Evolutionary conservation across 1,140 invertebrate genomes (phyloP), one percentile per base, ranked within the genome.

Genomic region (Monochamus saltuarius): DNA sequence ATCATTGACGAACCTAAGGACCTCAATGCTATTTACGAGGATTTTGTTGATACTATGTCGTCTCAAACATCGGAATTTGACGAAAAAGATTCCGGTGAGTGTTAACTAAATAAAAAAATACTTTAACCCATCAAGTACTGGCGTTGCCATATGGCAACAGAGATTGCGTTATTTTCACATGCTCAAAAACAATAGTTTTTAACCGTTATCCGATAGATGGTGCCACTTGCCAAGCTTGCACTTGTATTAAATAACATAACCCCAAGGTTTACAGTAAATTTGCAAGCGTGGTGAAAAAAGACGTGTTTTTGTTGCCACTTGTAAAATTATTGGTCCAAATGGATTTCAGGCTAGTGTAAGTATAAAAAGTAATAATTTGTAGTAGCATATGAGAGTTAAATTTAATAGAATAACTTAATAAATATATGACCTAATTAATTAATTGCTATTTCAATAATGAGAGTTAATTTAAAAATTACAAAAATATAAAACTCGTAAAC

Each of bases 301-400:
- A 8, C 7, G 7, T 38, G 7, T 38, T 8, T 7, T 38, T 7
- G n/a, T 7, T 38, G 37, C 7, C n/a, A 38, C n/a, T 38, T 38
- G 37, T n/a, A 8, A n/a, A 38, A 7, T 7, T n/a, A 38, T n/a
- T n/a, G n/a, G n/a, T n/a, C n/a, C n/a, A 38, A 38, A 38, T 38
- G 37, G 37, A 38, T 38, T 8, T 38, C 7, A 38, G 16, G n/a
- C 16, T 43, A 7, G 16, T 43, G 4, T 43, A 43, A 43, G 40
- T 43, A n/a, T 16, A 43, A 43, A 6, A 43, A 43, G 40, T 43
- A 13, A 43, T 43, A 16, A n/a, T n/a, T 16, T 43, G 16, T 43
- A 43, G 40, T 43, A 43, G 40, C 40, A 7, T 43, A 16, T 16
- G n/a, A 43, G n/a, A n/a, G n/a, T n/a, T n/a, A n/a, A n/a, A n/a